Evolutionary conservation across 2,113 vertebrate genomes (phyloP).

Genomic region (Xiphias gladius): DNA sequence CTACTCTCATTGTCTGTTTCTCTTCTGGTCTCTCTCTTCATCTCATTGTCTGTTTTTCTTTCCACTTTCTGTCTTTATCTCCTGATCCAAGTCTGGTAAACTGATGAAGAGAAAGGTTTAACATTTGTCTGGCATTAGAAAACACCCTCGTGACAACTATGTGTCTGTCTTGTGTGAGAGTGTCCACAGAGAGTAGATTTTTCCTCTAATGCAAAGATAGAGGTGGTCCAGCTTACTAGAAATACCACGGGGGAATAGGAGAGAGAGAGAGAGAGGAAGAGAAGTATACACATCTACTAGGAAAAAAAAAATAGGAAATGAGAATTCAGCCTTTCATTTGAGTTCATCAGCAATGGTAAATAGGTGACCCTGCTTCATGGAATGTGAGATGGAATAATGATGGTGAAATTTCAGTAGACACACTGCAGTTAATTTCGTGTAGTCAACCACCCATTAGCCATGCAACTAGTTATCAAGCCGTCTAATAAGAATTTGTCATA

Average conservation of each 20-base stretch:
- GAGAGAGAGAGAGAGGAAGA: slow-evolving; percentile 2
- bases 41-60: slow-evolving; percentile 20
- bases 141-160: slow-evolving; percentile 54
- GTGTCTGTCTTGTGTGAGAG: slow-evolving; percentile 32
- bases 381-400: slow-evolving; percentile 3
- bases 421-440: slow-evolving; percentile 12
- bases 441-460: not conserved
- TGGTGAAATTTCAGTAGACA: not conserved
- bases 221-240: slow-evolving; percentile 50
- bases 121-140: slow-evolving; percentile 61
- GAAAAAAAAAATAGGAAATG: slow-evolving; percentile 1
- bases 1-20: slow-evolving; percentile 18
- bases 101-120: slow-evolving; percentile 73
- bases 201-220: slow-evolving; percentile 43
- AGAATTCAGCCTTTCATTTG: slow-evolving; percentile 24
- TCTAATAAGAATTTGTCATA: too few species aligned
- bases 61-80: slow-evolving; percentile 45
- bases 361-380: not conserved
- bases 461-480: not conserved
- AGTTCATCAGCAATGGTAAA: slow-evolving; percentile 13
- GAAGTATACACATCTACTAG: not conserved
- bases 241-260: slow-evolving; percentile 42
- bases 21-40: not conserved
- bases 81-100: slow-evolving; percentile 46
- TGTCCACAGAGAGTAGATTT: slow-evolving; percentile 39